Evolutionary conservation across 2,797 vertebrate species (phyloP), one percentile per base, ranked within the genome.

Genomic region (Cynodonichthys magdalenae): DNA sequence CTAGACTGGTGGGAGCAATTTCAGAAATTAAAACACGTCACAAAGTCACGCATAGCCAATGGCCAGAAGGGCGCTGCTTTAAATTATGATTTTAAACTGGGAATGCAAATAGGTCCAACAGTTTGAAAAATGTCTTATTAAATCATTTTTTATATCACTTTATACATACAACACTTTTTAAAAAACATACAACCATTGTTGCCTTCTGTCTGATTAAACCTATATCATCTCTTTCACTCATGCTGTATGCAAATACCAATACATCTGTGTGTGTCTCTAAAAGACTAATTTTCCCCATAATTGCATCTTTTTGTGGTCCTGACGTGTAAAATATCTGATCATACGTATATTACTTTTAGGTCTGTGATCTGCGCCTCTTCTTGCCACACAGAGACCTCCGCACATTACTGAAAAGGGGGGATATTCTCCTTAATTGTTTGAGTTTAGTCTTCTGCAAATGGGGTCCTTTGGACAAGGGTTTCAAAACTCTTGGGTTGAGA

Each of bases 361-460:
- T 66, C 73, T 59, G 66, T 65, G 31, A 63, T 71, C 63, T 45
- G 51, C 73, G 66, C 59, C 69, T 69, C 63, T 42, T 67, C 63
- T 59, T 74, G 71, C 70, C 62, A 65, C 63, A 80, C 27, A 56
- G 64, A 77, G 77, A 70, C 85, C 81, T 73, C 71, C 74, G 50
- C 74, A 70, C 63, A 39, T 48, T 55, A 48, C 20, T 71, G 28
- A 46, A 55, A 11, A 1, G 34, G 46, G 45, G 31, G 4, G 29
- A 9, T 2, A 68, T 78, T 80, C 75, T 74, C 71, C n/a, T 53
- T 71, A 77, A 75, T 71, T 76, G 71, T 84, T 82, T 75, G 53
- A 74, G 79, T 74, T 85, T 52, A 52, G 77, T 83, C 84, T 86
- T 84, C 76, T 81, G 87, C 77, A 82, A 83, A 81, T 86, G 60